Evolutionary conservation across 2,113 vertebrate genomes (phyloP).

Genomic region (Bambusicola thoracicus): DNA sequence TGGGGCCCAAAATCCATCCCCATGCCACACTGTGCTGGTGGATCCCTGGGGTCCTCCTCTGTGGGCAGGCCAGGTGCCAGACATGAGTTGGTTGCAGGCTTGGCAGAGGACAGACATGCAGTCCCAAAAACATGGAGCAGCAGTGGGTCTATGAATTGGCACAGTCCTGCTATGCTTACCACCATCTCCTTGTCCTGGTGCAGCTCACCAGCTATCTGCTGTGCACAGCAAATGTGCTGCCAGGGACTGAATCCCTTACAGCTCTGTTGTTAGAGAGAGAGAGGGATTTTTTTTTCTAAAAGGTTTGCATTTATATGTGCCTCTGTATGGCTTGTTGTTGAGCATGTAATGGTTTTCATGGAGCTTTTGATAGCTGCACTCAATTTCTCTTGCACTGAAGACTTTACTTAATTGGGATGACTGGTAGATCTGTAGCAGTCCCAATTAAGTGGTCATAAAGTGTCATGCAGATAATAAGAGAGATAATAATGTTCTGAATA

Average conservation of each 20-base stretch:
- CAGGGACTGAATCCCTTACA: neutral
- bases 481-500: neutral
- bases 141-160: fast-evolving
- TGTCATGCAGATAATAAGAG: neutral
- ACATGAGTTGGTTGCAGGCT: neutral
- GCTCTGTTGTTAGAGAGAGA: neutral
- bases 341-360: conserved; percentile 1
- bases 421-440: neutral
- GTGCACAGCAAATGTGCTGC: fast-evolving
- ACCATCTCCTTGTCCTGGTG: neutral
- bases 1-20: neutral
- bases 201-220: neutral
- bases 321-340: neutral
- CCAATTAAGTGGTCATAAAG: neutral
- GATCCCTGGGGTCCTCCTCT: neutral
- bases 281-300: neutral
- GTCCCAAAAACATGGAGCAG: fast-evolving
- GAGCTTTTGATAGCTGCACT: conserved; percentile 12
- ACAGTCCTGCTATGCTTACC: fast-evolving
- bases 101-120: fast-evolving
- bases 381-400: neutral
- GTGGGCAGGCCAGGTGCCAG: neutral
- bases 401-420: conserved; percentile 11
- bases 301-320: neutral
- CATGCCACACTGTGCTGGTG: fast-evolving